phyloP scores from a whole-genome alignment of 2,113 vertebrate genomes.

The Hyperoodon ampullatus region DNA sequence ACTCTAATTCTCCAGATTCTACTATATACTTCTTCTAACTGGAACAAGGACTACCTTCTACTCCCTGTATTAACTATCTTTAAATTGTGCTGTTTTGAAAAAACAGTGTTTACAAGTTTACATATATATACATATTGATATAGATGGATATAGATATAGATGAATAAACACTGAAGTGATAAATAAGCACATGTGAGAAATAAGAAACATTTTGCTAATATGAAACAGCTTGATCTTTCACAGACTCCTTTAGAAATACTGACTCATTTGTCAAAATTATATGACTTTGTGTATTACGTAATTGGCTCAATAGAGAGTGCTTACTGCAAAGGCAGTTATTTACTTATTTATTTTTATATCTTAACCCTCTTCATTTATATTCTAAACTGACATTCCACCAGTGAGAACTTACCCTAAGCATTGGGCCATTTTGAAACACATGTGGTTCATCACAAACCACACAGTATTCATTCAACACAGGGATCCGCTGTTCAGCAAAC shows the following conservation, averaged over 20 bases:
- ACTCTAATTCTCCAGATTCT: neutral
- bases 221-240: neutral
- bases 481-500: slow-evolving; percentile 94
- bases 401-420: slow-evolving; percentile 90
- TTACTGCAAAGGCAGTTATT: neutral
- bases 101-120: neutral
- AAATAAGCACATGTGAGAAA: neutral
- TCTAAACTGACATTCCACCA: neutral
- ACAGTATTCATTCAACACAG: slow-evolving; percentile 93
- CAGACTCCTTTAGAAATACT: neutral
- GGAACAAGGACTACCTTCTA: neutral
- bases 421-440: slow-evolving; percentile 95
- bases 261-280: neutral
- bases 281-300: neutral
- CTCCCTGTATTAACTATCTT: neutral
- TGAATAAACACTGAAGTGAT: neutral
- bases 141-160: neutral
- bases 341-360: neutral
- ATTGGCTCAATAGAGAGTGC: neutral
- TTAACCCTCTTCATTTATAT: neutral
- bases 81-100: neutral
- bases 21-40: neutral
- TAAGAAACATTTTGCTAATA: neutral
- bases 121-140: neutral
- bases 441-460: slow-evolving; percentile 95